Conservation (phyloP, 2,797 vertebrate species). For the Poecilia gillii region DNA sequence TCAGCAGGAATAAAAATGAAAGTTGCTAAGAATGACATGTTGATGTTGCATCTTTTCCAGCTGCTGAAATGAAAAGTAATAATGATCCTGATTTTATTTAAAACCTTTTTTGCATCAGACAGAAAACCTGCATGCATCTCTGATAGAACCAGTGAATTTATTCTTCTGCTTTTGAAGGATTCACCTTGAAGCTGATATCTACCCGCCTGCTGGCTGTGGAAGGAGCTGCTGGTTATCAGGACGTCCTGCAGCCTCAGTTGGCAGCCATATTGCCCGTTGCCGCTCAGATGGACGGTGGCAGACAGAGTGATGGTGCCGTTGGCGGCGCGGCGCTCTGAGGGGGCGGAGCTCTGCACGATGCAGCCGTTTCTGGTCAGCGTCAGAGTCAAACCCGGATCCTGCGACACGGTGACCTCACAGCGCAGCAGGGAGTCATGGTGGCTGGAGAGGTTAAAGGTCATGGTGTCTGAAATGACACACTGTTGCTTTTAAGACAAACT, state of each 20-base stretch:
- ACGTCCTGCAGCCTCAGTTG: constrained; percentile 45
- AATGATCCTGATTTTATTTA: background rate
- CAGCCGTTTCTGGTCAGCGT: constrained; percentile 16
- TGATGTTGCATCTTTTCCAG: background rate
- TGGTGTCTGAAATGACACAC: constrained; percentile 53
- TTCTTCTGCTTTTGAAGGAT: too few species aligned
- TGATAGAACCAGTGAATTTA: background rate
- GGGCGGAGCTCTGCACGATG: background rate
- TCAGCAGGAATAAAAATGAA: too few species aligned
- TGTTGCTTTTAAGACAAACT: background rate
- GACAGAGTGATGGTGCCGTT: background rate
- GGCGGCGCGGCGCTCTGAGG: accelerated
- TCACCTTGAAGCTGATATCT: background rate
- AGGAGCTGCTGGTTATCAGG: constrained; percentile 30
- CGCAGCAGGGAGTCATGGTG: constrained; percentile 32
- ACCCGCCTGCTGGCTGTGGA: constrained; percentile 19
- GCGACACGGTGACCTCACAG: constrained; percentile 51
- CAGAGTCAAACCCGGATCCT: constrained; percentile 33
- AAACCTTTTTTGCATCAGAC: background rate
- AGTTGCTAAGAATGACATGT: too few species aligned
- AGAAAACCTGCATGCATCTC: background rate
- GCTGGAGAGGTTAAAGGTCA: constrained; percentile 32
- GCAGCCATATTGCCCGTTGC: constrained; percentile 39
- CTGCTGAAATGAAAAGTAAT: background rate
- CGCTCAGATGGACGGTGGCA: constrained; percentile 23